Evolutionary conservation across 2,113 vertebrate genomes (phyloP), one percentile per base, ranked within the genome.

Genomic region (Morone saxatilis): DNA sequence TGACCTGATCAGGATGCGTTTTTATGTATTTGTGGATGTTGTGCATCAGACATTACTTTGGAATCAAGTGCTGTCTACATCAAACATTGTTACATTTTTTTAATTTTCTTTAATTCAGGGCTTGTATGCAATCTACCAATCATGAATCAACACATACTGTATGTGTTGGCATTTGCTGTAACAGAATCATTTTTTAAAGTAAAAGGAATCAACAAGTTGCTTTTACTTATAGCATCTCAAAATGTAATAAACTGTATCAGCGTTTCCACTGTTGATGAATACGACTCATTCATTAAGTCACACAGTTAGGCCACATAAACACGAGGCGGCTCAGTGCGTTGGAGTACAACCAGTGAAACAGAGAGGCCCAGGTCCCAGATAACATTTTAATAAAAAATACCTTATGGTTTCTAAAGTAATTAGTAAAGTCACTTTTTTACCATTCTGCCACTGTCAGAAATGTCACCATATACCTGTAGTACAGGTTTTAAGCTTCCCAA

Each of bases 61-160:
- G 22, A 71, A 70, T 85, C 8, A 14, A 85, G 57, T 76, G 74
- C 56, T 60, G 71, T 85, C 78, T 38, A 25, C 51, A 85, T 81
- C 19, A 20, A 74, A 84, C 38, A 71, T 73, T 6, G 61, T 78
- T n/a, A 43, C 31, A 31, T 0, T 1, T 80, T 67, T 72, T 50
- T 20, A 9, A 10, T 70, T 85, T 75, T 79, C 13, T 89, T 78
- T 78, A 36, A 78, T 90, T 65, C 75, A 76, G 81, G 87, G 86
- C 85, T 84, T 92, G 84, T 91, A 90, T 93, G 90, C 89, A 94
- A 93, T 91, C 71, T 76, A 63, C 71, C 72, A 80, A 85, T 91
- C 56, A 84, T 84, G 67, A 82, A 59, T 84, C 82, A 61, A 77
- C 85, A 85, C 68, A n/a, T 16, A 7, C 31, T 47, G 80, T 90